Evolutionary conservation across 1,140 invertebrate species (phyloP), one percentile per base, ranked within the genome.

Genomic region (Phortica variegata): DNA sequence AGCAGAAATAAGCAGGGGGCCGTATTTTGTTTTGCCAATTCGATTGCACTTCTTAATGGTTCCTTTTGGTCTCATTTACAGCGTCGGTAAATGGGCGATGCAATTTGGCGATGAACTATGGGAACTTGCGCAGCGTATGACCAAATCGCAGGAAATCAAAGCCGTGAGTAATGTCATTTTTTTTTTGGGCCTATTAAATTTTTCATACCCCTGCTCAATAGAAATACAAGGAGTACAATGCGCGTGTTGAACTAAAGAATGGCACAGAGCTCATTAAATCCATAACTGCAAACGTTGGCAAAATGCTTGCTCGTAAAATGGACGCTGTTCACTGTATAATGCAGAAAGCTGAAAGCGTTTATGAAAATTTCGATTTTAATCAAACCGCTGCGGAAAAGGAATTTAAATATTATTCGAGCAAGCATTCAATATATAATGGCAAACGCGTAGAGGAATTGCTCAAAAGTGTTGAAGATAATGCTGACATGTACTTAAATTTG

Each of bases 251-350:
- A 61, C 78, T 83, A 32, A 89, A 90, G 68, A 84, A 90, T 76
- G 87, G 88, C 15, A 82, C 83, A 38, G 80, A 83, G 50, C 81
- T 93, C 49, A 81, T 93, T 44, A 81, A 82, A 39, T 84, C 85
- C 20, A 89, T 91, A 33, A 82, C 87, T 17, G 80, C 83, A 33
- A 89, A 87, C 50, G 85, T 92, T 29, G 83, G 84, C 38, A 82
- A 82, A 12, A 89, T 91, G 87, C 78, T 92, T 40, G 82, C 85
- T 31, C 81, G 86, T 42, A 93, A 92, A 82, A 89, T 90, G 79
- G 87, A 91, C 54, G 89, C 90, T 17, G 85, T 92, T 34, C 83
- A 80, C 72, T 89, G 87, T 57, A 87, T 91, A 49, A 82, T 85
- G 49, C 80, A 83, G 36, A 80, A 78, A 32, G 87, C 89, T 1